These are phyloP conservation scores for Trichonephila inaurata DNA, from an alignment of 1,140 invertebrate species.

Conservation along the genomic window DNA sequence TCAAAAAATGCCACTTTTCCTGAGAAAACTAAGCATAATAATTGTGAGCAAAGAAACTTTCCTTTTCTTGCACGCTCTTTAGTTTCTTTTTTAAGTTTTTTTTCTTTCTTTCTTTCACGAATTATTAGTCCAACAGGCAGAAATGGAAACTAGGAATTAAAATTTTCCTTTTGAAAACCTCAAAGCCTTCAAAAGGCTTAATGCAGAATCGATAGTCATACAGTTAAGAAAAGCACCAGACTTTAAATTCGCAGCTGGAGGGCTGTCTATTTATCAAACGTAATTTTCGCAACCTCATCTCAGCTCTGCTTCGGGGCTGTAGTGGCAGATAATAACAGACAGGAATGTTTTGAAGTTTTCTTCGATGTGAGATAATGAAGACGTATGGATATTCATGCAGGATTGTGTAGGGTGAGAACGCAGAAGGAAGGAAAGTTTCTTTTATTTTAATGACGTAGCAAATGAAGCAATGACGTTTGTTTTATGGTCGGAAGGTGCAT, in stretches of 20 bases:
- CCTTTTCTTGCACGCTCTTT: too few species aligned
- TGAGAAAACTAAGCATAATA: not conserved
- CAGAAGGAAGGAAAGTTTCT: not conserved
- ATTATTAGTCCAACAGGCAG: not conserved
- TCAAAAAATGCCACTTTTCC: not conserved
- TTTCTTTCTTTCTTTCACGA: not conserved
- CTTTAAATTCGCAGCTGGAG: conserved; percentile 9
- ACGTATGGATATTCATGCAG: conserved; percentile 7
- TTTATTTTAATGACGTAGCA: conserved; percentile 14
- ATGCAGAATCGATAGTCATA: conserved; percentile 27
- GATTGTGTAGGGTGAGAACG: not conserved
- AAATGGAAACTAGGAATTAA: conserved; percentile 10
- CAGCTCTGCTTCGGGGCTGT: not conserved
- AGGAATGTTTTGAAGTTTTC: not conserved
- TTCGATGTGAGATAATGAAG: not conserved
- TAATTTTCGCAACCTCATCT: conserved; percentile 22
- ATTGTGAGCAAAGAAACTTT: not conserved
- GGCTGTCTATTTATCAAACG: conserved; percentile 29
- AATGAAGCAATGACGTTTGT: conserved; percentile 27
- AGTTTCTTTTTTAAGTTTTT: not conserved
- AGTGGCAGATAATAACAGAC: conserved; percentile 28
- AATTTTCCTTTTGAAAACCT: not conserved
- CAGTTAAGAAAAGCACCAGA: conserved; percentile 8
- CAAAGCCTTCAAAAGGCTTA: not conserved
- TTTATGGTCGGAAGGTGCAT: not conserved